Conservation (phyloP, 2,797 vertebrate genomes). For the Paguma larvata region DNA sequence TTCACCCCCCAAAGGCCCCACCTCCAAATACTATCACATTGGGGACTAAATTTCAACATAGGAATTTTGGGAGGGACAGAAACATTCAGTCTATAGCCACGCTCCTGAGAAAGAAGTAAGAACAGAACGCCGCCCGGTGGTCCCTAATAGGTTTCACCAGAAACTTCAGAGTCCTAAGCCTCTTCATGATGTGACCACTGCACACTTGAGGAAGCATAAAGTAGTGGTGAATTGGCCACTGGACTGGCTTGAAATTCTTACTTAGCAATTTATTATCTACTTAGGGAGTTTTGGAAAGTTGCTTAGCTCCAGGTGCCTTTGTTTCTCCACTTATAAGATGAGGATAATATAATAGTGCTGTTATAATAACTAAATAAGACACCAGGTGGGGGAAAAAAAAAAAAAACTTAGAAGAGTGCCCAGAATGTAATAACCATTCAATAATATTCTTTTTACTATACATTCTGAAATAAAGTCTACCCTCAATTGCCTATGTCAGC, state of each 20-base stretch:
- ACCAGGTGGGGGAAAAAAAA: background rate
- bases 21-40: background rate
- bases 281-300: background rate
- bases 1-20: background rate
- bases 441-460: background rate
- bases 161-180: background rate
- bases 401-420: background rate
- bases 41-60: background rate
- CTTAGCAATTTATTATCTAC: background rate
- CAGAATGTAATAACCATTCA: background rate
- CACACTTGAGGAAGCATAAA: background rate
- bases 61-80: background rate
- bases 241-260: background rate
- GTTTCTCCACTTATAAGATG: background rate
- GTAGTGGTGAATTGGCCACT: background rate
- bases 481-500: background rate
- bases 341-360: background rate
- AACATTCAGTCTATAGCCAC: background rate
- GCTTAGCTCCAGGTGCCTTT: background rate
- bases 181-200: background rate
- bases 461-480: background rate
- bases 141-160: background rate
- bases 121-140: background rate
- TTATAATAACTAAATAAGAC: background rate
- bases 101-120: background rate